Conservation (phyloP, 2,113 vertebrate species). For the Dipodomys stephensi region DNA sequence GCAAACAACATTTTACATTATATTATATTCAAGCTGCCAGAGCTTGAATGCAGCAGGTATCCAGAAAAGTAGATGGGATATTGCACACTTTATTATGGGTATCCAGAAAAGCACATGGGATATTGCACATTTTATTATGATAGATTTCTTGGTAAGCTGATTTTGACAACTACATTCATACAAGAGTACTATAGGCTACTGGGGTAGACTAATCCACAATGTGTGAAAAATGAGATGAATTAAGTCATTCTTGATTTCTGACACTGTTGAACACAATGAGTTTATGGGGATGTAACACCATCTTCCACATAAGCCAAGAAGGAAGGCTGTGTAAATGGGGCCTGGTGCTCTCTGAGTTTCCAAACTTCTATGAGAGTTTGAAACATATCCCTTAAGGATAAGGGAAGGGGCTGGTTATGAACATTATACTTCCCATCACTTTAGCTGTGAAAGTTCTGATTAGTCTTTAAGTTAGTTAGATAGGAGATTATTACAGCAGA, state of each 20-base stretch:
- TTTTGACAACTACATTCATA: neutral
- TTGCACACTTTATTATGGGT: neutral
- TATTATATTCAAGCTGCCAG: neutral
- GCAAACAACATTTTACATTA: neutral
- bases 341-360: neutral
- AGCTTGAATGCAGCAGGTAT: neutral
- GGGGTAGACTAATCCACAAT: neutral
- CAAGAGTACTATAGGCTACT: neutral
- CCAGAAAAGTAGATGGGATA: neutral
- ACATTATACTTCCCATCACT: neutral
- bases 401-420: too few relatives aligned
- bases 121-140: neutral
- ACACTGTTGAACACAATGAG: neutral
- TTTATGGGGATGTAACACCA: neutral
- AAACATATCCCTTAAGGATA: neutral
- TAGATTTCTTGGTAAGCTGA: neutral
- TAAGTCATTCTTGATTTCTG: neutral
- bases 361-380: neutral
- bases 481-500: neutral
- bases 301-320: neutral
- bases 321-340: neutral
- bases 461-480: neutral
- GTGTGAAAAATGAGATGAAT: neutral
- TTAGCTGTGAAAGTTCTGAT: neutral
- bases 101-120: neutral